Percentiles rank a stretch among this genome's conserved stretches.
Conservation (phyloP, 2,797 vertebrate genomes). For the Notolepis coatsorum region DNA sequence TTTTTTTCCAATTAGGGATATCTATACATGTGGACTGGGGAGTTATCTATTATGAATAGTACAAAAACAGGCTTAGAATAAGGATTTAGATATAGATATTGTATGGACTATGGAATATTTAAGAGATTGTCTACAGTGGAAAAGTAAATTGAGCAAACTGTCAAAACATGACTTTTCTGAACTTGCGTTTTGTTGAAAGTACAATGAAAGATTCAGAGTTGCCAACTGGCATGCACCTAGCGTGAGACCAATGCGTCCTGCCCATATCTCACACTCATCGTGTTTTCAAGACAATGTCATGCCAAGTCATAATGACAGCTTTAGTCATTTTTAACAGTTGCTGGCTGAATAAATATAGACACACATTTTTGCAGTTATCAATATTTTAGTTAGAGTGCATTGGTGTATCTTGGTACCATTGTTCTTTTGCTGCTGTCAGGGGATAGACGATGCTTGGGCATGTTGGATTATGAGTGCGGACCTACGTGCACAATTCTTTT, state of each 20-base stretch:
- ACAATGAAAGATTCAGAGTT: not conserved
- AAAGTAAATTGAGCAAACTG: conserved; percentile 4
- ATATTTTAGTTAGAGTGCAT: not conserved
- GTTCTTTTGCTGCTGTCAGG: too few relatives aligned
- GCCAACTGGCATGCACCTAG: not conserved
- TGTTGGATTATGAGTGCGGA: too few relatives aligned
- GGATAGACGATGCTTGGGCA: too few relatives aligned
- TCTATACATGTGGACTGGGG: conserved; percentile 30
- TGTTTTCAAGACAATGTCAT: too few relatives aligned
- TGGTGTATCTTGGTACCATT: too few relatives aligned
- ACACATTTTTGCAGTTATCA: not conserved
- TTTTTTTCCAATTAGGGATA: conserved; percentile 34
- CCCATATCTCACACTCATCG: not conserved
- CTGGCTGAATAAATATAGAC: not conserved
- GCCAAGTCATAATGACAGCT: too few relatives aligned
- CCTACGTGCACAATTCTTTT: too few relatives aligned
- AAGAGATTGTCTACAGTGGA: conserved; percentile 8
- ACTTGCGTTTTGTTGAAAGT: conserved; percentile 7
- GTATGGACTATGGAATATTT: not conserved
- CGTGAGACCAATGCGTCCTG: not conserved
- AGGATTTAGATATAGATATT: conserved; percentile 10
- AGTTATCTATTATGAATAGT: conserved; percentile 42
- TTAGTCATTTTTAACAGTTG: not conserved
- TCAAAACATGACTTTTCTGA: conserved; percentile 8
- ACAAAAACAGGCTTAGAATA: conserved; percentile 23